These are phyloP conservation scores for Mamestra configurata DNA, from an alignment of 1,140 invertebrate species.

Conservation along the genomic window DNA sequence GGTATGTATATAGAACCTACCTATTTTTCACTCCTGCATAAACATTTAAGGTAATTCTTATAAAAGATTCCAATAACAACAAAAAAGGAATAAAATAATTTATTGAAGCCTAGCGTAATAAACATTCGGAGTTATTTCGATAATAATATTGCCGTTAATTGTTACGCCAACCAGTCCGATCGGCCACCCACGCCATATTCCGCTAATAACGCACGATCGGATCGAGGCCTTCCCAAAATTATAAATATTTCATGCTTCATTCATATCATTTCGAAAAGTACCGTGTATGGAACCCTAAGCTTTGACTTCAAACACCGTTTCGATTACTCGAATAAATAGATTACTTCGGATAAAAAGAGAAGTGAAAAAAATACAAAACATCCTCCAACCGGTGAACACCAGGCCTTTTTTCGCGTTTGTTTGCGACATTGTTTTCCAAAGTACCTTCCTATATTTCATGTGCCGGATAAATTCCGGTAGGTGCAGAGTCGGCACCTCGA, in stretches of 20 bases:
- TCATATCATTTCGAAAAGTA: constrained; percentile 1
- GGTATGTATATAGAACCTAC: no score
- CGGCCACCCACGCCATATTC: not conserved
- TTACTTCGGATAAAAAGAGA: not conserved
- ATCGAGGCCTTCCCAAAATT: constrained; percentile 14
- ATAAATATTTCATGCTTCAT: constrained; percentile 35
- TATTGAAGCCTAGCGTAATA: constrained; percentile 26
- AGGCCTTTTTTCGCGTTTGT: constrained; percentile 17
- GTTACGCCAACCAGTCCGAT: not conserved
- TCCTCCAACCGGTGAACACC: not conserved
- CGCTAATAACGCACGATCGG: not conserved
- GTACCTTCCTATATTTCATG: constrained; percentile 32
- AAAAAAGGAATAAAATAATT: constrained; percentile 5
- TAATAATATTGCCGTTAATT: constrained; percentile 27
- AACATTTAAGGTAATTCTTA: not conserved
- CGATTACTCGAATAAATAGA: not conserved
- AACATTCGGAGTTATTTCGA: constrained; percentile 5
- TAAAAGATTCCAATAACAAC: not conserved
- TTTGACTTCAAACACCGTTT: not conserved
- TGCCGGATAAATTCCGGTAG: constrained; percentile 25
- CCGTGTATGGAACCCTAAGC: not conserved
- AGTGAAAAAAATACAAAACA: constrained; percentile 1
- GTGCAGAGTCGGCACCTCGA: constrained; percentile 39
- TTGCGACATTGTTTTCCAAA: constrained; percentile 45
- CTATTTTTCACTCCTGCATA: not conserved